These are phyloP conservation scores for Drosophila bunnanda DNA, from an alignment of 2,888 invertebrate species.

Conservation along the genomic window DNA sequence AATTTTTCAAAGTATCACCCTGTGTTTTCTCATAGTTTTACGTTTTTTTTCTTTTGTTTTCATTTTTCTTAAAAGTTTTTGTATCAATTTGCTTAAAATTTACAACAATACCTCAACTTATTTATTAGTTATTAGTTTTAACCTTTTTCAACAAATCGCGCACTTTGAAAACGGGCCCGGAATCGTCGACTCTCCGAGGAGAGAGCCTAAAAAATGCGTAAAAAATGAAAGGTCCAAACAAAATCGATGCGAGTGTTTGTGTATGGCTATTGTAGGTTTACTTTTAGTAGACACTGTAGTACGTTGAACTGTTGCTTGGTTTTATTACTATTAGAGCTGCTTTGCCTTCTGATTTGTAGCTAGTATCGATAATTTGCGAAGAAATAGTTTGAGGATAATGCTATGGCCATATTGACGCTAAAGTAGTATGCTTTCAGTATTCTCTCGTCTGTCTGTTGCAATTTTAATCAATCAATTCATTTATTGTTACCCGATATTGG, in stretches of 20 bases:
- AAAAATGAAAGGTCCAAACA: constrained; percentile 50
- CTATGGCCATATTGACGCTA: neutral
- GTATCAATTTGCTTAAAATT: constrained; percentile 65
- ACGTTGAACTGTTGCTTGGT: constrained; percentile 66
- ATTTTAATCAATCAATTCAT: neutral
- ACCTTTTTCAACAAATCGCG: constrained; percentile 66
- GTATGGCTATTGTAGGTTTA: constrained; percentile 75
- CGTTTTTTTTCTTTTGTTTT: constrained; percentile 60
- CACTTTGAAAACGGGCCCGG: constrained; percentile 66
- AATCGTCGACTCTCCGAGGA: constrained; percentile 51
- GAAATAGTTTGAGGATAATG: neutral
- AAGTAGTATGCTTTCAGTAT: neutral
- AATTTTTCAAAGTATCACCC: constrained; percentile 83
- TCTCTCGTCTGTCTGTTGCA: neutral
- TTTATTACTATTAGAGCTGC: constrained; percentile 43
- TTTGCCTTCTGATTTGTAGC: constrained; percentile 20
- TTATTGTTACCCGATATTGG: too few relatives aligned
- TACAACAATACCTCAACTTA: constrained; percentile 79
- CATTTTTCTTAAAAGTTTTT: constrained; percentile 51
- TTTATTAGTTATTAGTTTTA: constrained; percentile 58
- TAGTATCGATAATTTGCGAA: neutral
- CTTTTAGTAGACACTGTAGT: constrained; percentile 78
- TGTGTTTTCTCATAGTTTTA: constrained; percentile 82
- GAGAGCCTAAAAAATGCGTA: constrained; percentile 54
- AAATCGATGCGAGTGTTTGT: constrained; percentile 61